Conservation (phyloP, 2,888 invertebrate genomes). For the Standfussiana lucernea region DNA sequence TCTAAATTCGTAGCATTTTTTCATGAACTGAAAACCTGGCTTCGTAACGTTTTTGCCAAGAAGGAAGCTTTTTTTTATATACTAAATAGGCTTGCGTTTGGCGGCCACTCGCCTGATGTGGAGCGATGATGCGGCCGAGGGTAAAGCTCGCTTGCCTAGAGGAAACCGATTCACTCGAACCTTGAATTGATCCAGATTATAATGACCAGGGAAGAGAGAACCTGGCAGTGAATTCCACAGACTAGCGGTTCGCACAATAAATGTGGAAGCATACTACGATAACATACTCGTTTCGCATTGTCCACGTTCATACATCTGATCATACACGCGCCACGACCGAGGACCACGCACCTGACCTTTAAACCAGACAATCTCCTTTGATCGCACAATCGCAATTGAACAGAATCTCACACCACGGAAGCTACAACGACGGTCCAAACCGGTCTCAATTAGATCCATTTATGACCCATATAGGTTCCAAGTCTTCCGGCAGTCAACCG, state of each 20-base stretch:
- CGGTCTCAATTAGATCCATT: conserved; percentile 43
- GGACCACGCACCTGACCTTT: conserved; percentile 23
- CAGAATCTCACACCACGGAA: conserved; percentile 54
- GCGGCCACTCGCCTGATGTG: no score
- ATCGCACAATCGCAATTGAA: conserved; percentile 18
- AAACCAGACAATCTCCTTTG: conserved; percentile 21
- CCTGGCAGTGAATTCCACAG: no score
- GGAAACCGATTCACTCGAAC: no score
- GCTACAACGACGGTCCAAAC: conserved; percentile 28
- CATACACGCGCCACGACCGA: not conserved
- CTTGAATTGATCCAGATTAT: no score
- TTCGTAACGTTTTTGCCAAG: not conserved
- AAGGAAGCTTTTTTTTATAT: no score
- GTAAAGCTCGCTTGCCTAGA: no score
- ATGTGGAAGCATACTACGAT: no score
- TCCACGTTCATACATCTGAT: not conserved
- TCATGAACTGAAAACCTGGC: not conserved
- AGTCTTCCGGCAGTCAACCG: conserved; percentile 41
- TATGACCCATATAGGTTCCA: conserved; percentile 54
- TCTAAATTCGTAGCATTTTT: not conserved
- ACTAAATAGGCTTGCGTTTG: no score
- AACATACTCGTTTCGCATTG: not conserved
- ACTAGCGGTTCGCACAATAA: no score
- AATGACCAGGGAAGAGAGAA: no score
- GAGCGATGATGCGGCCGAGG: no score